These are phyloP conservation scores for Leptura quadrifasciata DNA, from an alignment of 2,888 invertebrate genomes.

Conservation along the genomic window DNA sequence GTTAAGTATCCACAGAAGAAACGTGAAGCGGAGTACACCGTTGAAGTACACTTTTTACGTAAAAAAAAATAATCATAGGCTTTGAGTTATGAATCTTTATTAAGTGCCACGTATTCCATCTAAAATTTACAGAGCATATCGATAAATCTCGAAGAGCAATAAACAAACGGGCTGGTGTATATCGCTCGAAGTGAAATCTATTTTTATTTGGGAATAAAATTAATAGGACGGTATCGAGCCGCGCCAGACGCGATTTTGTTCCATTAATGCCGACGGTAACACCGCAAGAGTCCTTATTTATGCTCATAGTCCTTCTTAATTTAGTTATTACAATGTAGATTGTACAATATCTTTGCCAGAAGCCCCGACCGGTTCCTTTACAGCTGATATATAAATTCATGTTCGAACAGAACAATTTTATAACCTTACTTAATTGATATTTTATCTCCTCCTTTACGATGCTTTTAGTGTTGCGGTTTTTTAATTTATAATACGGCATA, in stretches of 20 bases:
- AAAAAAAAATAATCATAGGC: constrained; percentile 6
- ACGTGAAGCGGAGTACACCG: not conserved
- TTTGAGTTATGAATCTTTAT: constrained; percentile 14
- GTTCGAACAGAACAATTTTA: constrained; percentile 47
- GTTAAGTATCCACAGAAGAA: not conserved
- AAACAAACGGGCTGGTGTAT: constrained; percentile 31
- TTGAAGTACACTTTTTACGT: constrained; percentile 15
- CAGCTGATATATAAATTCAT: constrained; percentile 51
- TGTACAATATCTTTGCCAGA: constrained; percentile 55
- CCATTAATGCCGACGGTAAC: constrained; percentile 52
- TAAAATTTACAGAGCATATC: constrained; percentile 12
- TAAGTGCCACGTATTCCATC: constrained; percentile 14
- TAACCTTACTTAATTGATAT: constrained; percentile 55
- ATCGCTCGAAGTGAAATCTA: constrained; percentile 52
- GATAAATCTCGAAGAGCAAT: constrained; percentile 32
- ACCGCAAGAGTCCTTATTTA: constrained; percentile 59
- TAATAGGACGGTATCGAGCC: constrained; percentile 65
- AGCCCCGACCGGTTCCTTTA: constrained; percentile 47
- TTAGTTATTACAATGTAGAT: constrained; percentile 60
- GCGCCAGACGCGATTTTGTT: constrained; percentile 62
- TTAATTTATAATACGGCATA: constrained; percentile 42
- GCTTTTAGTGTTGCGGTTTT: constrained; percentile 46
- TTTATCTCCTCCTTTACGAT: constrained; percentile 50
- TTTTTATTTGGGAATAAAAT: constrained; percentile 64
- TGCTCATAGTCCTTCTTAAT: constrained; percentile 61